These are phyloP conservation scores for Drosophila ustulata DNA, from an alignment of 2,888 invertebrate genomes.

Conservation along the genomic window DNA sequence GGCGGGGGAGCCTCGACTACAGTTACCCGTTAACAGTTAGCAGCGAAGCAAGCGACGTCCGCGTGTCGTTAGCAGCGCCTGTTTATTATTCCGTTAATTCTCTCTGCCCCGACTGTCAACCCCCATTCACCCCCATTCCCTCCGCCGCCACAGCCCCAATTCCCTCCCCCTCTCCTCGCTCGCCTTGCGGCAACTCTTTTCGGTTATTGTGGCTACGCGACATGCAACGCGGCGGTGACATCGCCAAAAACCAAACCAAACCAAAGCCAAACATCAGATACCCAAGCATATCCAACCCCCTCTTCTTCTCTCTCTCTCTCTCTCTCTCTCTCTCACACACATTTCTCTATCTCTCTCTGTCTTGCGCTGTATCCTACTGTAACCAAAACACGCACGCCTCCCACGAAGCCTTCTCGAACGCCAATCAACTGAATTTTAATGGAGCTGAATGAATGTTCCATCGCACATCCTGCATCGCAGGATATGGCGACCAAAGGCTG, in stretches of 20 bases:
- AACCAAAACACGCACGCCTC: slow-evolving; percentile 61
- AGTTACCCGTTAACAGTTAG: slow-evolving; percentile 20
- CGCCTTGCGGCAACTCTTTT: slow-evolving; percentile 49
- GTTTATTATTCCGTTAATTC: slow-evolving; percentile 82
- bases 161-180: not conserved
- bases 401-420: slow-evolving; percentile 49
- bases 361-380: slow-evolving; percentile 27
- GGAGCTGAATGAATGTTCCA: slow-evolving; percentile 3
- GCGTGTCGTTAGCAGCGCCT: slow-evolving; percentile 83
- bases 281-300: slow-evolving; percentile 11
- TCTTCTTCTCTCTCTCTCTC: not conserved
- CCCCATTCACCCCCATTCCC: not conserved
- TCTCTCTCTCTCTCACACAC: not conserved
- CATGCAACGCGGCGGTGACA: slow-evolving; percentile 80
- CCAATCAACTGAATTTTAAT: slow-evolving; percentile 57
- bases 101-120: slow-evolving; percentile 29
- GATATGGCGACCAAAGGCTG: too few species aligned
- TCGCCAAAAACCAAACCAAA: slow-evolving; percentile 68
- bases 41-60: slow-evolving; percentile 52
- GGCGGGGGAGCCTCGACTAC: slow-evolving; percentile 26
- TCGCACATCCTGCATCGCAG: too few species aligned
- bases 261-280: slow-evolving; percentile 28
- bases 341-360: not conserved
- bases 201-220: slow-evolving; percentile 61
- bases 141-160: not conserved